Percentiles rank a stretch among this genome's conserved stretches.
phyloP scores from a whole-genome alignment of 1,140 invertebrate genomes.

The Himalopsyche phryganea region DNA sequence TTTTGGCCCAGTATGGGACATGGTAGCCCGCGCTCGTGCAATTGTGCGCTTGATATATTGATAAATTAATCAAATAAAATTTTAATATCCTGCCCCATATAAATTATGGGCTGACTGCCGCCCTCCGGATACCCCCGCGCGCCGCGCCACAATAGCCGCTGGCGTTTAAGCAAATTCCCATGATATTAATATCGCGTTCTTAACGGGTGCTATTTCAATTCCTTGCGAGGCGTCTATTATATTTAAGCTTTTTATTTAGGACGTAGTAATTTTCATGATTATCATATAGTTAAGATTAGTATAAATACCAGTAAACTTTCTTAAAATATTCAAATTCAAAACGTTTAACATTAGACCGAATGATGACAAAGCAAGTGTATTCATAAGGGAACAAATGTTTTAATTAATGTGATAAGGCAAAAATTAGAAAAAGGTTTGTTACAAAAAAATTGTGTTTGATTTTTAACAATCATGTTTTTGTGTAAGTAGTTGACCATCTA shows the following conservation, averaged over 20 bases:
- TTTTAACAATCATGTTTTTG: no score
- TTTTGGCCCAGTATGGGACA: not conserved
- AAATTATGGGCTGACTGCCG: slow-evolving; percentile 10
- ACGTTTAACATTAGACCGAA: no score
- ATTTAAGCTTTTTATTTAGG: not conserved
- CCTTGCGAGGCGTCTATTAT: not conserved
- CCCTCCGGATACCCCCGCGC: not conserved
- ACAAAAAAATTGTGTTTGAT: no score
- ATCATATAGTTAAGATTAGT: no score
- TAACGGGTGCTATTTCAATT: slow-evolving; percentile 3
- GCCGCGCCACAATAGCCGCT: not conserved
- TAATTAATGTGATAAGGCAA: no score
- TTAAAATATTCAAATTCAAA: no score
- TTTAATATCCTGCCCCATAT: slow-evolving; percentile 25
- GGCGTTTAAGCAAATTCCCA: slow-evolving; percentile 23
- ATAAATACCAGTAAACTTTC: no score
- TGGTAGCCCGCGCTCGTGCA: not conserved
- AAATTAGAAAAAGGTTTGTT: no score
- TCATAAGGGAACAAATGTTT: no score
- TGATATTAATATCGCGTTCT: slow-evolving; percentile 27
- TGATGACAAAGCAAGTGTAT: no score
- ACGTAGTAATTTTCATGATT: no score
- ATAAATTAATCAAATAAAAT: slow-evolving; percentile 32
- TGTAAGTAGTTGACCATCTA: no score
- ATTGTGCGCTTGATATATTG: slow-evolving; percentile 13